Percentiles rank a stretch among this genome's conserved stretches.
phyloP scores from a whole-genome alignment of 2,113 vertebrate genomes.

The Rynchops niger region DNA sequence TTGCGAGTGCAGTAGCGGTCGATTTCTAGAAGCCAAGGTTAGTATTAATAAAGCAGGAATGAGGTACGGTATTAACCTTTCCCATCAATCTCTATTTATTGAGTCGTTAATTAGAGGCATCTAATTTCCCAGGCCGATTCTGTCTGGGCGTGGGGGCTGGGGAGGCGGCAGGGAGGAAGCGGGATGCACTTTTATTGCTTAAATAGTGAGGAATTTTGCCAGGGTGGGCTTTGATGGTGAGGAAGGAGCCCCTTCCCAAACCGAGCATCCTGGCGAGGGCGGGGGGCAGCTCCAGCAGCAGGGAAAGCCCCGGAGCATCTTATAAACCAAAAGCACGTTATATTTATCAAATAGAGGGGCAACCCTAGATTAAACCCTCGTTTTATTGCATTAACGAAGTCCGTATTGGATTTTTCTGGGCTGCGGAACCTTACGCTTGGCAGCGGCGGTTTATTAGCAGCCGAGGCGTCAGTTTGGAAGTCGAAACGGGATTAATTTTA shows the following conservation, averaged over 20 bases:
- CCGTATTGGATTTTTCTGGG: background rate
- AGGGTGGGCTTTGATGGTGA: background rate
- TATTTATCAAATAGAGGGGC: background rate
- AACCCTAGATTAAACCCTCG: rapidly evolving
- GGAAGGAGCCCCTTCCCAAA: background rate
- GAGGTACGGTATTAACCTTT: conserved; percentile 42
- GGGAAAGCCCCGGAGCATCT: background rate
- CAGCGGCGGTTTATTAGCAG: background rate
- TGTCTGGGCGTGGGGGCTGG: background rate
- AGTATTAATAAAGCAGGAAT: conserved; percentile 39
- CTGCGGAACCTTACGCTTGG: background rate
- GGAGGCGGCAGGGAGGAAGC: background rate
- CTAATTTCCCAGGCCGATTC: conserved; percentile 63
- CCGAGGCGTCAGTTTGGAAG: background rate
- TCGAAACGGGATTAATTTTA: background rate
- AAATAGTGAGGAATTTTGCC: conserved; percentile 19
- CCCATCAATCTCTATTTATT: conserved; percentile 68
- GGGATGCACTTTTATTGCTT: background rate
- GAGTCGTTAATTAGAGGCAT: conserved; percentile 60
- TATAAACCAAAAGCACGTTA: background rate
- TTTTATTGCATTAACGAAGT: background rate
- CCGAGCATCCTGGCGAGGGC: rapidly evolving
- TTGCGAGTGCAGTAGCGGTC: background rate
- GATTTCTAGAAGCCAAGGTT: background rate
- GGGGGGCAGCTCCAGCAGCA: background rate